Conservation (phyloP, 2,888 invertebrate species). For the Drosophila algonquin region DNA sequence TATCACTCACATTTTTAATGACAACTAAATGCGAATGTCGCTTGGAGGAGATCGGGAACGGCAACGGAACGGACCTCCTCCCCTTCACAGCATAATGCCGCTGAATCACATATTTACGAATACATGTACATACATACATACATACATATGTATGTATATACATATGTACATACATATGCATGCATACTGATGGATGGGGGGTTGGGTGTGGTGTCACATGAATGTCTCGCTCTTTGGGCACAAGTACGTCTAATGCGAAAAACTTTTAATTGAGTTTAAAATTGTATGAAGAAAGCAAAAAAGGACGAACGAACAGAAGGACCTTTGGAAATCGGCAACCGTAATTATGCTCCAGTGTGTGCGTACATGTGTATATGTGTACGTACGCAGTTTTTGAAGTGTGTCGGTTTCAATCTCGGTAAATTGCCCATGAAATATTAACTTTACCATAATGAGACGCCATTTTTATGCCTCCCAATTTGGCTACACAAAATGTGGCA, state of each 20-base stretch:
- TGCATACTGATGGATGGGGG: constrained; percentile 1
- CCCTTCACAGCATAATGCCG: background rate
- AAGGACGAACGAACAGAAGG: constrained; percentile 23
- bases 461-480: constrained; percentile 76
- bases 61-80: constrained; percentile 8
- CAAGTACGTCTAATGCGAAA: constrained; percentile 77
- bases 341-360: constrained; percentile 27
- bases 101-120: constrained; percentile 20
- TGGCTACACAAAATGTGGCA: constrained; percentile 57
- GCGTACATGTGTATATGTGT: background rate
- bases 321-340: constrained; percentile 35
- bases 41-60: constrained; percentile 45
- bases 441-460: constrained; percentile 77
- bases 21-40: constrained; percentile 77
- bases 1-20: constrained; percentile 71
- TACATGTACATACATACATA: background rate
- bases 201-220: background rate
- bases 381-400: constrained; percentile 70
- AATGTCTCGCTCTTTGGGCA: constrained; percentile 43
- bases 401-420: constrained; percentile 80
- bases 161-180: no score
- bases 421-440: constrained; percentile 82
- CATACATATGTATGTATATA: no score
- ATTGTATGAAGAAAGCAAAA: constrained; percentile 72
- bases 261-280: constrained; percentile 82